A percentile compares a stretch with the other conserved stretches of the same genome.
These are phyloP conservation scores for Catotricha subobsoleta DNA, from an alignment of 2,888 invertebrate genomes.

Conservation along the genomic window DNA sequence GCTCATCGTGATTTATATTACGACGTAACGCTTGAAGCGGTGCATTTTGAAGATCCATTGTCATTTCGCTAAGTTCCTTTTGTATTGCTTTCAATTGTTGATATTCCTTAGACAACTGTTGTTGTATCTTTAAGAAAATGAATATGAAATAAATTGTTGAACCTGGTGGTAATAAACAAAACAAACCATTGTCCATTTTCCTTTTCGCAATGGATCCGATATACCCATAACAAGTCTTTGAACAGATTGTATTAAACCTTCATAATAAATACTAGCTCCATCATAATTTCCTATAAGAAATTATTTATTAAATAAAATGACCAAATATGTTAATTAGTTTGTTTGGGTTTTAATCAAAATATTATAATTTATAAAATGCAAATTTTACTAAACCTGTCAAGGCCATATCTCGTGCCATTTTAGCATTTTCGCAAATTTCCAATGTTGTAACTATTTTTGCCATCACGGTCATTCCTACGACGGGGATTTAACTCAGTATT, in stretches of 20 bases:
- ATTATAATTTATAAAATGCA: not conserved
- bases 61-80: constrained; percentile 27
- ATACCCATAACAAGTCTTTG: constrained; percentile 64
- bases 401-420: constrained; percentile 86
- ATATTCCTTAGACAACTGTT: constrained; percentile 75
- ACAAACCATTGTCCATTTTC: constrained; percentile 72
- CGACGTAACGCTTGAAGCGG: constrained; percentile 17
- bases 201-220: constrained; percentile 61
- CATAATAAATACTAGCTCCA: constrained; percentile 81
- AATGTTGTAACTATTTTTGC: constrained; percentile 57
- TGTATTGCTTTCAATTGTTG: constrained; percentile 65
- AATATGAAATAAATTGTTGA: not conserved
- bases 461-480: constrained; percentile 50
- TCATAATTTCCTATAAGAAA: constrained; percentile 56
- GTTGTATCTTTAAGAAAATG: constrained; percentile 47
- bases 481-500: not conserved
- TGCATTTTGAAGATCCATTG: constrained; percentile 26
- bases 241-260: constrained; percentile 82
- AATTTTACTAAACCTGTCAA: constrained; percentile 45
- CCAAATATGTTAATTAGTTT: too few relatives aligned
- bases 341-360: too few relatives aligned
- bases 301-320: not conserved
- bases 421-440: constrained; percentile 89
- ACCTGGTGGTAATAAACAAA: not conserved
- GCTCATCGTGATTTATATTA: not conserved